These are phyloP conservation scores for Progne subis DNA, from an alignment of 2,113 vertebrate species.

Conservation along the genomic window DNA sequence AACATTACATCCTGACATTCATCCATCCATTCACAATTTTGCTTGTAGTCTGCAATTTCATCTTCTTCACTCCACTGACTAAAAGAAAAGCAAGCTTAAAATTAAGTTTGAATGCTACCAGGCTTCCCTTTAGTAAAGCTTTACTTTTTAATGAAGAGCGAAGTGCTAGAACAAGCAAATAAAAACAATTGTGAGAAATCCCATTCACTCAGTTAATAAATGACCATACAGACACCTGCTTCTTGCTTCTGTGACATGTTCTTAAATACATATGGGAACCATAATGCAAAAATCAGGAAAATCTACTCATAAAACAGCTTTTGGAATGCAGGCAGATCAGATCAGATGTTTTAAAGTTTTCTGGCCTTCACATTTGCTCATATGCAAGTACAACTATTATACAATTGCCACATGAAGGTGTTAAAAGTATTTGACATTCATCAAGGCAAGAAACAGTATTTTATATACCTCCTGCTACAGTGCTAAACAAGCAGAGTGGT, in stretches of 20 bases:
- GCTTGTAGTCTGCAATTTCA: conserved; percentile 93
- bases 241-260: background rate
- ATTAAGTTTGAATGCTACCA: background rate
- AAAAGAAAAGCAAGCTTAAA: conserved; percentile 39
- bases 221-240: background rate
- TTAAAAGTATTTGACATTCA: background rate
- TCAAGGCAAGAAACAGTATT: background rate
- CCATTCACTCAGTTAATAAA: background rate
- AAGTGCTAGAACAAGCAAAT: background rate
- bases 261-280: background rate
- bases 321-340: background rate
- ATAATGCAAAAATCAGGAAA: background rate
- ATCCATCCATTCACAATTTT: conserved; percentile 97
- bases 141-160: background rate
- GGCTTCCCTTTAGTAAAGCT: background rate
- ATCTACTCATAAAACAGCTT: background rate
- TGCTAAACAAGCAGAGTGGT: background rate
- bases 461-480: background rate
- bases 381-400: background rate
- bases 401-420: background rate
- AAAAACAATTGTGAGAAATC: background rate
- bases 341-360: background rate
- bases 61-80: conserved; percentile 97
- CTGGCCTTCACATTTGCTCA: background rate
- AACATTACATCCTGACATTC: conserved; percentile 96